These are phyloP conservation scores for Sphenopsis melanotis DNA, from an alignment of 2,797 vertebrate genomes.

Conservation along the genomic window DNA sequence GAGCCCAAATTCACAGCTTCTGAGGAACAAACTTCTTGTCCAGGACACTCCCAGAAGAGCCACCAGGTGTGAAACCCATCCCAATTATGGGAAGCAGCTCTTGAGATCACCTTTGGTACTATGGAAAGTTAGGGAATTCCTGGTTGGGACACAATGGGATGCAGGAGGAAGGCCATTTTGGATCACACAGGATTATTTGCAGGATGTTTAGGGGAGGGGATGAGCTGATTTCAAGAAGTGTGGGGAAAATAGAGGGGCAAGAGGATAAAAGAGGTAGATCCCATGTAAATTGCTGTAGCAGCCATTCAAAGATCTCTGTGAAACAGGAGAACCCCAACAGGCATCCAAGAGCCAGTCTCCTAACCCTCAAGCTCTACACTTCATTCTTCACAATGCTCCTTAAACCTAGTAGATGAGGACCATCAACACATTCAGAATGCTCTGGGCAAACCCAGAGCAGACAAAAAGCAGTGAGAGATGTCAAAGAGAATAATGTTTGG, in stretches of 20 bases:
- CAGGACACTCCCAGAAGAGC: not conserved
- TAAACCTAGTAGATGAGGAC: not conserved
- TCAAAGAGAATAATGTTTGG: not conserved
- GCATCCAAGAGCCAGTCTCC: not conserved
- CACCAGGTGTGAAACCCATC: not conserved
- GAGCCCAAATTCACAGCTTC: not conserved
- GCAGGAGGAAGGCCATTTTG: not conserved
- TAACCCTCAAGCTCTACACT: not conserved
- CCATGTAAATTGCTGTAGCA: not conserved
- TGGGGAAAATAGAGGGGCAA: not conserved
- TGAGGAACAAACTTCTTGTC: not conserved
- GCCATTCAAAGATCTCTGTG: not conserved
- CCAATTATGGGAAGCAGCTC: fast-evolving
- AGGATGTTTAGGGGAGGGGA: not conserved
- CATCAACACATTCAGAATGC: fast-evolving
- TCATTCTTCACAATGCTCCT: not conserved
- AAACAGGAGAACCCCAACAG: not conserved
- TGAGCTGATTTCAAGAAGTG: not conserved
- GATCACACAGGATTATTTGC: not conserved
- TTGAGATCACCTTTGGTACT: not conserved
- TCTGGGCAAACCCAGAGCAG: not conserved
- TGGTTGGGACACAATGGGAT: not conserved
- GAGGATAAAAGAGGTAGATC: not conserved
- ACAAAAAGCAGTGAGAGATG: not conserved
- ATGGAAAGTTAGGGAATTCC: not conserved